Evolutionary conservation across 2,888 invertebrate genomes (phyloP).

Genomic region (Arctia plantaginis): DNA sequence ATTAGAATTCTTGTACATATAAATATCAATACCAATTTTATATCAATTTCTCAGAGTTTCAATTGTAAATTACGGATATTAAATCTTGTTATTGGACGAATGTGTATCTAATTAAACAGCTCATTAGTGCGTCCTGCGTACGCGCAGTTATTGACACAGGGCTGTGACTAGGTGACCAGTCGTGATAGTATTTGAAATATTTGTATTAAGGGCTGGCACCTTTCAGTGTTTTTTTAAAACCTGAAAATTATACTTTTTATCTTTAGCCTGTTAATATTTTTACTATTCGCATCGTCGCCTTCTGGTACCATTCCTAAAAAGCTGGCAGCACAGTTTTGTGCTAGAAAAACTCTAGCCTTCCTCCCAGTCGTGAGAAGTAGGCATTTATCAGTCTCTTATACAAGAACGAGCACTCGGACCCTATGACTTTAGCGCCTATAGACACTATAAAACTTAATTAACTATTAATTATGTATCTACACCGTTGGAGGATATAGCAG

Average conservation of each 20-base stretch:
- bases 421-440: too few species aligned
- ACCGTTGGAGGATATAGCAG: too few species aligned
- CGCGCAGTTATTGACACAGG: conserved; percentile 44
- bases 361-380: too few species aligned
- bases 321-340: too few species aligned
- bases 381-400: too few species aligned
- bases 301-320: too few species aligned
- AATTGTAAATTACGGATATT: conserved; percentile 44
- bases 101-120: conserved; percentile 40
- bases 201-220: conserved; percentile 43
- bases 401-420: too few species aligned
- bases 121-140: conserved; percentile 52
- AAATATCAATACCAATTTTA: background rate
- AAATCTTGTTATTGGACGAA: conserved; percentile 44
- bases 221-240: background rate
- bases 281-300: too few species aligned
- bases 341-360: too few species aligned
- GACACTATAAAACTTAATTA: too few species aligned
- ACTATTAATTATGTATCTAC: too few species aligned
- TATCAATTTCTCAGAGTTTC: conserved; percentile 26
- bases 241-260: background rate
- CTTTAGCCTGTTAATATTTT: background rate
- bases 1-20: background rate
- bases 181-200: conserved; percentile 47
- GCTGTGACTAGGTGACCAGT: conserved; percentile 44